Conservation (phyloP, 2,888 invertebrate species). For the Diaphora mendica region DNA sequence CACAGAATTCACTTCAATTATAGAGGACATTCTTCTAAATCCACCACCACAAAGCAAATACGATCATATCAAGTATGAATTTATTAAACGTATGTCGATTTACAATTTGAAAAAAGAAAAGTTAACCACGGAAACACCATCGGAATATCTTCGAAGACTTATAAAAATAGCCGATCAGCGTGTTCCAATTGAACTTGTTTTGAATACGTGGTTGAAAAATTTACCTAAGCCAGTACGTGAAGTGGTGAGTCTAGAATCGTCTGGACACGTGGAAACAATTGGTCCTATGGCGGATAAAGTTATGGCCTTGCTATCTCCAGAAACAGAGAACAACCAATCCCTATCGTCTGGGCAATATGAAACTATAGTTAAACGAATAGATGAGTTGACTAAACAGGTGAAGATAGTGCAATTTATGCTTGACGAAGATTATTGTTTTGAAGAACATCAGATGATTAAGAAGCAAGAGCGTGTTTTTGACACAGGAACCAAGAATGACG, state of each 20-base stretch:
- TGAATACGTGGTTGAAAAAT: conserved; percentile 31
- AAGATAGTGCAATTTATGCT: conserved; percentile 12
- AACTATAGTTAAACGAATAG: conserved; percentile 19
- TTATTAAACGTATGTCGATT: conserved; percentile 34
- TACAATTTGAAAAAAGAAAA: conserved; percentile 15
- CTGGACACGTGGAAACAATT: conserved; percentile 20
- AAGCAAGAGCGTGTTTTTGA: background rate
- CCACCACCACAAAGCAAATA: conserved; percentile 23
- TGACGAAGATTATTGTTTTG: conserved; percentile 1
- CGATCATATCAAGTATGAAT: conserved; percentile 26
- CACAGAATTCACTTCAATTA: conserved; percentile 8
- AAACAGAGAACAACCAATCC: background rate
- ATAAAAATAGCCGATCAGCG: conserved; percentile 18
- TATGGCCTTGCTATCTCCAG: conserved; percentile 14
- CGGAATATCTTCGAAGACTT: conserved; percentile 28
- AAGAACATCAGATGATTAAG: background rate
- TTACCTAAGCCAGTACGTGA: conserved; percentile 32
- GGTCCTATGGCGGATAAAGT: conserved; percentile 33
- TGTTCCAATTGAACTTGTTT: conserved; percentile 21
- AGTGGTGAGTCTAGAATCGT: conserved; percentile 21
- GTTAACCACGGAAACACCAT: conserved; percentile 23
- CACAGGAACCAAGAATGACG: background rate
- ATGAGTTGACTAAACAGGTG: conserved; percentile 23
- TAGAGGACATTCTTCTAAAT: conserved; percentile 32
- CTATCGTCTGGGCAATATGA: conserved; percentile 12